Percentiles rank a stretch among this genome's conserved stretches.
phyloP scores from a whole-genome alignment of 2,113 vertebrate genomes.

The Podarcis muralis region DNA sequence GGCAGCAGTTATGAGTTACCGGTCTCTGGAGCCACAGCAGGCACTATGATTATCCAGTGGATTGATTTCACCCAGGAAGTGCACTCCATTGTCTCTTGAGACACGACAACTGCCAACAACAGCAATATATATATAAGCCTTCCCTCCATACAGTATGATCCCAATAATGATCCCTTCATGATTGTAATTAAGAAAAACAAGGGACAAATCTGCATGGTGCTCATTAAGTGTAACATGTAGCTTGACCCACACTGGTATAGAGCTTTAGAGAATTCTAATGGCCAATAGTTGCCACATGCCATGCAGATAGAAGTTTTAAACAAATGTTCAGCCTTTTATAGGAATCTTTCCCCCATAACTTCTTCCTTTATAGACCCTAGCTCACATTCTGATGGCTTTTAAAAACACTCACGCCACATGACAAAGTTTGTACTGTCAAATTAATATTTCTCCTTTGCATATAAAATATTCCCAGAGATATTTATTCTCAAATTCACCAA shows the following conservation, averaged over 20 bases:
- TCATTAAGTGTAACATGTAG: background rate
- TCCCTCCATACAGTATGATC: background rate
- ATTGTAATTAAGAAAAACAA: background rate
- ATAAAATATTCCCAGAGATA: constrained; percentile 37
- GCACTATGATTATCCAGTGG: too few species aligned
- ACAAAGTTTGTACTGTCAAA: constrained; percentile 49
- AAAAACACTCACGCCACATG: background rate
- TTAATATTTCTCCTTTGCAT: constrained; percentile 40
- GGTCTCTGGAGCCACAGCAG: too few species aligned
- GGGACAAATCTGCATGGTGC: background rate
- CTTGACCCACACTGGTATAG: background rate
- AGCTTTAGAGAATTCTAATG: background rate
- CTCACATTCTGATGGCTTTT: background rate
- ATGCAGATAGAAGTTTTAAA: constrained; percentile 15
- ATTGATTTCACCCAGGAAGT: too few species aligned
- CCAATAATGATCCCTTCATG: background rate
- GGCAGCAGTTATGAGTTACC: too few species aligned
- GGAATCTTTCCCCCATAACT: background rate
- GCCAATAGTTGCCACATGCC: background rate
- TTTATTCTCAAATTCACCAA: constrained; percentile 51
- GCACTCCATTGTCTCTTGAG: too few species aligned
- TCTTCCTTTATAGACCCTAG: constrained; percentile 4
- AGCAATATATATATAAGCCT: background rate
- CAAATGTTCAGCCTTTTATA: constrained; percentile 6
- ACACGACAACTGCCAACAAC: too few species aligned